Base-by-base conservation (phyloP, 2,113 vertebrate species). In the Nesoenas mayeri region DNA sequence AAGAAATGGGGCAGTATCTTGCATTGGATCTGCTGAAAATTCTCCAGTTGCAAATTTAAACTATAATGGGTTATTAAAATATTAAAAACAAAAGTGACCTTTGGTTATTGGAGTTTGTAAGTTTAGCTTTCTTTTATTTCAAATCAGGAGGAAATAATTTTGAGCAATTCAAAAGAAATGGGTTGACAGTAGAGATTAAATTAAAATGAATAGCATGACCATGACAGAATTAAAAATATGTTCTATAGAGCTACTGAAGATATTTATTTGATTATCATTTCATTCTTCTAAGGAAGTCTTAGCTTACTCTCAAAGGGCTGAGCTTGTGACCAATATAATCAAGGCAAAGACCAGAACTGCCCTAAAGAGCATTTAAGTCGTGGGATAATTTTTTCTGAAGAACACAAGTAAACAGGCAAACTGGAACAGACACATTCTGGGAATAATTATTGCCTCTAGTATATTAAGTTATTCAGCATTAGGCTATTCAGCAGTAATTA, bases 401-500 rank as follows among this genome's bases (percentile, higher is more conserved):
- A 96, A 89, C 85, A 87, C 24, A 28, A 83, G 82, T 91, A 96
- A 96, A 96, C 66, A 96, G 79, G 65, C 70, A 91, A 82, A 94
- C 77, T 74, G 74, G 89, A 95, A 44, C 67, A 79, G 79, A 89
- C 25, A 31, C 95, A 66, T 74, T 95, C 92, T 81, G 95, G 93
- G 94, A 95, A 74, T 92, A 88, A 94, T 95, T 89, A 94, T 66
- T 94, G 86, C 89, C 89, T 95, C 65, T 21, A 25, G 85, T 80
- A 95, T 83, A 94, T 89, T 31, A 88, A 95, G 92, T 95, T 97
- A 92, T 94, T 92, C 83, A 85, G 87, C 65, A 80, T 92, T 38
- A 85, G 93, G 95, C 85, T 77, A 80, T 90, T 95, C 92, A 84
- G 87, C 89, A 92, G 91, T 94, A 96, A 97, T 96, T 96, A 94